Evolutionary conservation across 2,797 vertebrate genomes (phyloP).

Genomic region (Glyptemys insculpta): DNA sequence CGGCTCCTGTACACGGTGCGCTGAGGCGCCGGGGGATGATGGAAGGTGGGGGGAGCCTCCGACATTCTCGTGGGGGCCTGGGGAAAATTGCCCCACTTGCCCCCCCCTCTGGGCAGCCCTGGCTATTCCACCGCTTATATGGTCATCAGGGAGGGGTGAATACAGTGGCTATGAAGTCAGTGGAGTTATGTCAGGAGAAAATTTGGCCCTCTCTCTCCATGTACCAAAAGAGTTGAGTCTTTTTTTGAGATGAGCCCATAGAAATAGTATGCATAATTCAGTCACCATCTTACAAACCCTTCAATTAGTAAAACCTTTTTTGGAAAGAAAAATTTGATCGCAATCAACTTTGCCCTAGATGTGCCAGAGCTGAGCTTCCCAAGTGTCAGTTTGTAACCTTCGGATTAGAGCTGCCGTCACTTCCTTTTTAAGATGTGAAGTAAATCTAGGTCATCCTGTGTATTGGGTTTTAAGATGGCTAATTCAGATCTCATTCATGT

Average conservation of each 20-base stretch:
- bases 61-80: too few relatives aligned
- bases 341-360: conserved; percentile 51
- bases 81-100: too few relatives aligned
- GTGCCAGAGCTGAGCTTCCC: not conserved
- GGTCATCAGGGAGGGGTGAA: not conserved
- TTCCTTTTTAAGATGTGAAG: conserved; percentile 36
- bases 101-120: too few relatives aligned
- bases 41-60: too few relatives aligned
- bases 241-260: conserved; percentile 5
- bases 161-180: not conserved
- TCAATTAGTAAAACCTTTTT: conserved; percentile 15
- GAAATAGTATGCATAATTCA: conserved; percentile 54
- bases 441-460: conserved; percentile 57
- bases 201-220: rapidly evolving
- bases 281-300: conserved; percentile 17
- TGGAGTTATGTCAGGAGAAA: not conserved
- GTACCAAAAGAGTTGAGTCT: not conserved
- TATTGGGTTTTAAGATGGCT: not conserved
- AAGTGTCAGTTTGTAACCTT: conserved; percentile 44
- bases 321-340: not conserved
- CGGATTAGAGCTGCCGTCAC: not conserved
- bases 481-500: conserved; percentile 55
- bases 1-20: too few relatives aligned
- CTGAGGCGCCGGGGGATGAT: too few relatives aligned
- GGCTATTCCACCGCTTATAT: not conserved